A percentile compares a stretch with the other conserved stretches of the same genome.
Evolutionary conservation across 2,888 invertebrate genomes (phyloP).

Genomic region (Ctena decussata): DNA sequence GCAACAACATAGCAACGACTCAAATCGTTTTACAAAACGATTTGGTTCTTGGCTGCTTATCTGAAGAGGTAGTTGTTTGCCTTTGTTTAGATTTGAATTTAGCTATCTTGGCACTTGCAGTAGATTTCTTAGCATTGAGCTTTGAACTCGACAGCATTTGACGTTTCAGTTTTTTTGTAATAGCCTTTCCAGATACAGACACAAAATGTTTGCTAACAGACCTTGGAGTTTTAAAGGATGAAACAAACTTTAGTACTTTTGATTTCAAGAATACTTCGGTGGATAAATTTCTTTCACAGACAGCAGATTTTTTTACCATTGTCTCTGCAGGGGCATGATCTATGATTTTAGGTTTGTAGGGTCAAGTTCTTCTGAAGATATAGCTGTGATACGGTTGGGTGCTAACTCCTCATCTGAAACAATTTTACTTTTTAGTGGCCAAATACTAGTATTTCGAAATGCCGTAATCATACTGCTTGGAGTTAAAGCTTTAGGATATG

Average conservation of each 20-base stretch:
- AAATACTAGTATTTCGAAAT: conserved; percentile 37
- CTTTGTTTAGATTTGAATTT: not conserved
- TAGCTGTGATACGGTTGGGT: not conserved
- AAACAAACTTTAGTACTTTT: not conserved
- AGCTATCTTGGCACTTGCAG: not conserved
- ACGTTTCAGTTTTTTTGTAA: not conserved
- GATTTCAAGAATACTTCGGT: not conserved
- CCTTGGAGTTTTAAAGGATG: not conserved
- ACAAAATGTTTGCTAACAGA: not conserved
- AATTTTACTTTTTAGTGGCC: conserved; percentile 26
- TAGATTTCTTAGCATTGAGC: not conserved
- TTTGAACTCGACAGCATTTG: not conserved
- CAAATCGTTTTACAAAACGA: too few species aligned
- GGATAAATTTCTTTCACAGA: not conserved
- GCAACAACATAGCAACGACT: too few species aligned
- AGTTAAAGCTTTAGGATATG: conserved; percentile 24
- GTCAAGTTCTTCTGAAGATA: not conserved
- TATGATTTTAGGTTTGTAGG: not conserved
- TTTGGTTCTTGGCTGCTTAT: not conserved
- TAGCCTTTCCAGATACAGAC: not conserved
- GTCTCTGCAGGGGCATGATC: not conserved
- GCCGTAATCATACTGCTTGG: conserved; percentile 39
- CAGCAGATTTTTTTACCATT: not conserved
- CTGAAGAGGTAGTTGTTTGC: too few species aligned
- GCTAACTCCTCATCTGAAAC: not conserved